Conservation (phyloP, 35 echinoderm and acorn worm genomes). For the Stichopus chloronotus region DNA sequence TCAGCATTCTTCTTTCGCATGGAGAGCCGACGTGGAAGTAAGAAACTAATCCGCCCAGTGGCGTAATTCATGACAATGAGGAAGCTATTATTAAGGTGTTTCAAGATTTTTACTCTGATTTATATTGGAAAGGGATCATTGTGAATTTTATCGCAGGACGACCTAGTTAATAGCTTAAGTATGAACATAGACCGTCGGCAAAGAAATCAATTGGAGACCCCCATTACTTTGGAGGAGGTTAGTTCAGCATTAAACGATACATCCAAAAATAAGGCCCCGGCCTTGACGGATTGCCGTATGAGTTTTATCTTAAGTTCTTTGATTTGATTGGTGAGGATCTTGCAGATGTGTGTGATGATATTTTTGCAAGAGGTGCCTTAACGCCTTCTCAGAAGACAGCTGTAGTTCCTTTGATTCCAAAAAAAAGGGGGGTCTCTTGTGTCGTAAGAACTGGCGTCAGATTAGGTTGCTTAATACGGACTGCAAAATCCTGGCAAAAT, state of each 20-base stretch:
- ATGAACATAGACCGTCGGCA: not conserved
- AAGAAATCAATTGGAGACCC: not conserved
- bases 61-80: not conserved
- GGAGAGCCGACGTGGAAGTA: constrained; percentile 5
- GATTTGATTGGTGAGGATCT: not conserved
- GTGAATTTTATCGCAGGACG: not conserved
- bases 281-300: not conserved
- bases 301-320: not conserved
- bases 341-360: not conserved
- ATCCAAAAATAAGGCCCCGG: constrained; percentile 10
- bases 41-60: not conserved
- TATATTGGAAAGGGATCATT: not conserved
- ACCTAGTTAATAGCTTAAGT: not conserved
- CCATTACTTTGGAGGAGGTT: too few relatives aligned
- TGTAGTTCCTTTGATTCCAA: constrained; percentile 1
- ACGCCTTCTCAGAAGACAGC: not conserved
- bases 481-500: not conserved
- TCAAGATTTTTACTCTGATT: not conserved
- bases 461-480: not conserved
- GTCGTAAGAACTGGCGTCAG: not conserved
- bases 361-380: not conserved
- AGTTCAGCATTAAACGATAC: too few relatives aligned
- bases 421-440: not conserved
- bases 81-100: not conserved
- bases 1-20: constrained; percentile 20